Evolutionary conservation across 1,140 invertebrate genomes (phyloP).

Genomic region (Yoshiicerus persimilis): DNA sequence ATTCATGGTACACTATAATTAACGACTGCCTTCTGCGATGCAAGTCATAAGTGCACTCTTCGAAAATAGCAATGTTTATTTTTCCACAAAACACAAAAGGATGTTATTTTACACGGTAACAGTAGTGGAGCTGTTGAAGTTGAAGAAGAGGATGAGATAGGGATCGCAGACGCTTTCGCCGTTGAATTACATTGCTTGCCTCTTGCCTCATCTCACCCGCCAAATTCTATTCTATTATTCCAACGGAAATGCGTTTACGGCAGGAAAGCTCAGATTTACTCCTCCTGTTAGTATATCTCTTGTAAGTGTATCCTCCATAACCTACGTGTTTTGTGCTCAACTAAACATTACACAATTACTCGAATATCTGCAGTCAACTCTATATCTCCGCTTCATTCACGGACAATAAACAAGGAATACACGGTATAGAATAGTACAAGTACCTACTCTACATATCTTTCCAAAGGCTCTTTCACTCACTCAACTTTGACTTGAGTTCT

Average conservation of each 20-base stretch:
- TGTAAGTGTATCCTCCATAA: neutral
- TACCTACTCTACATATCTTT: neutral
- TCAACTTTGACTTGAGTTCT: neutral
- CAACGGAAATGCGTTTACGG: neutral
- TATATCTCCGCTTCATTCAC: neutral
- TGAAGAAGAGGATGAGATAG: neutral
- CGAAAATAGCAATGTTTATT: too few relatives aligned
- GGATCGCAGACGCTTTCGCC: neutral
- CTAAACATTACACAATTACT: too few relatives aligned
- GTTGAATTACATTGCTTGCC: neutral
- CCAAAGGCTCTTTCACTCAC: neutral
- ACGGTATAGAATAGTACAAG: too few relatives aligned
- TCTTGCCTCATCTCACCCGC: neutral
- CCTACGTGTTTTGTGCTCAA: too few relatives aligned
- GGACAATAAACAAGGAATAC: neutral
- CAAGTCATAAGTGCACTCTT: too few relatives aligned
- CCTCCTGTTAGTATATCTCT: neutral
- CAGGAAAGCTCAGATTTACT: neutral
- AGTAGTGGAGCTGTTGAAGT: neutral
- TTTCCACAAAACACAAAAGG: neutral
- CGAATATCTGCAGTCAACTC: neutral
- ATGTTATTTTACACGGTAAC: neutral
- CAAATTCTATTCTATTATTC: neutral
- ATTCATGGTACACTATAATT: too few relatives aligned
- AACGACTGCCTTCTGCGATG: too few relatives aligned